Evolutionary conservation across 2,797 vertebrate genomes (phyloP), one percentile per base, ranked within the genome.

Genomic region (Anguilla obscura): DNA sequence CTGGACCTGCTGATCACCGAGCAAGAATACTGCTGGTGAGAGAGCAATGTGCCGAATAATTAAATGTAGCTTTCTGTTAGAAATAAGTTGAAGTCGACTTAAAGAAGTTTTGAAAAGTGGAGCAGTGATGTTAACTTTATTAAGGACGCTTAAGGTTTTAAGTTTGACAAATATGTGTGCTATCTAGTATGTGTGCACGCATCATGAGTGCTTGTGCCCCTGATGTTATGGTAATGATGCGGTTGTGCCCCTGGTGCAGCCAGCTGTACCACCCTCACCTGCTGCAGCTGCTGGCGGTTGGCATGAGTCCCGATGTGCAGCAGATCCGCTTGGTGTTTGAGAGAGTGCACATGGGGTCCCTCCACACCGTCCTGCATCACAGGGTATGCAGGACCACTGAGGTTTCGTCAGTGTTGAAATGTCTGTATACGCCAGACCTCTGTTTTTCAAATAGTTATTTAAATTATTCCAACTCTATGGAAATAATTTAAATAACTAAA

Each of bases 1-100:
- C 89, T 92, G 0, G 97, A 98, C 91, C 94, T 97, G 21, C 91
- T 98, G 0, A 91, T 97, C 87, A 94, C 95, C 0, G 97, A 98
- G 89, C 97, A 97, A 89, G 93, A 97, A 9, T 95, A 95, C 45
- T 94, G 96, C 92, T 96, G 96, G 97, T 98, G 87, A 93, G 94
- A 33, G 18, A 52, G 33, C 48, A 79, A 56, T n/a, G 40, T 0
- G 84, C 16, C 8, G 1, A 18, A 12, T 1, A 63, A 7, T 16
- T 33, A 18, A 79, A 40, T 56, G 76, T 12, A 56, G 24, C 40
- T n/a, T 79, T 36, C n/a, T 6, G 40, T 79, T 7, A 86, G 48
- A 33, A 50, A n/a, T 27, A 58, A 27, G 8, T 4, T 16, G 24
- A 7, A 45, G 3, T 40, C 40, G 40, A 40, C 0, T 40, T 40